Evolutionary conservation across 2,113 vertebrate genomes (phyloP), one percentile per base, ranked within the genome.

Genomic region (Eolophus roseicapilla): DNA sequence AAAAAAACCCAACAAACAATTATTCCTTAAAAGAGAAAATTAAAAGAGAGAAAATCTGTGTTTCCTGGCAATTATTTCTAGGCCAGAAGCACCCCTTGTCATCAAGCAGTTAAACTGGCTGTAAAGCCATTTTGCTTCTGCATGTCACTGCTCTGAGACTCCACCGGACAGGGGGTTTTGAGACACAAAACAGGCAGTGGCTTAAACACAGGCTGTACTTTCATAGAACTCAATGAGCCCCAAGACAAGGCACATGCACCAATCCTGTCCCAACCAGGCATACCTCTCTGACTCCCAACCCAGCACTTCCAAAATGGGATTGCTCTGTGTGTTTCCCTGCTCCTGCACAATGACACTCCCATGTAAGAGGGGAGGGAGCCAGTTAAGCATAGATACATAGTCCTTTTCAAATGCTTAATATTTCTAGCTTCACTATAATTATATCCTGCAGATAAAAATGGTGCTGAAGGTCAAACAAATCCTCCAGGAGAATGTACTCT

Each of bases 391-490:
- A 69, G 62, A 71, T 59, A 67, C 35, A 24, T 0, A 49, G 92
- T 24, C 43, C 53, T 87, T 92, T 82, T 7, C 50, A 81, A 71
- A 88, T 78, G 55, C 47, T 68, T 77, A 44, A 44, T 92, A 95
- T 77, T 95, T 90, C 73, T 83, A 94, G 87, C 57, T 73, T 62
- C 64, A 43, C 76, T 84, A 65, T 94, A 82, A 94, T 93, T 93
- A 88, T 31, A 94, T 88, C 90, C 91, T 83, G 80, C 89, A 95
- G 82, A 94, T 75, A 94, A 96, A 96, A 95, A 94, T 65, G 92
- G 84, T 94, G 92, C 78, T 94, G 65, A 92, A 94, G 91, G 93
- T 94, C 92, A 93, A 94, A 82, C 67, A 96, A 95, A 93, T 89
- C 86, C 81, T 96, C 77, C 57, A 93, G 88, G 77, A 96, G 77